Evolutionary conservation across 64 coral and sea anemone species (phyloP), one percentile per base, ranked within the genome.

Genomic region (Acropora tenuis): DNA sequence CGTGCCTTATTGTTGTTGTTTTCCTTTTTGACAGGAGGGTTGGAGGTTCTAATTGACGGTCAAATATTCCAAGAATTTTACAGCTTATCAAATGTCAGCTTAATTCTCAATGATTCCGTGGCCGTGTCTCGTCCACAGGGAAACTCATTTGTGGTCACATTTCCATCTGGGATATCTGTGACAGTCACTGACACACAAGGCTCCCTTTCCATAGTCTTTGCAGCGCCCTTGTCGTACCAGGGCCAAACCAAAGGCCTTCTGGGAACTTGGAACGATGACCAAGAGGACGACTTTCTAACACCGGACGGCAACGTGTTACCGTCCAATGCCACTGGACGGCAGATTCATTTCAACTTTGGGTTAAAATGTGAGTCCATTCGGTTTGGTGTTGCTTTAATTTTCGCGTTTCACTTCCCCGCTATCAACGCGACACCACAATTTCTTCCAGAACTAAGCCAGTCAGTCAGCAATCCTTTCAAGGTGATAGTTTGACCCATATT

Each of bases 321-420:
- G 1, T 47, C 75, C 10, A 59, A 90, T 8, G 48, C 86, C 17
- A 90, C 93, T 1, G 76, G 82, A 8, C 78, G 69, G 75, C 50
- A 87, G 47, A 81, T 95, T 47, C 93, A 95, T 65, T 90, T 73
- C 19, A 69, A 87, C 20, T 95, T 90, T 80, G 93, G 93, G 65
- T 65, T 65, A 48, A 73, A 95, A 72, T 95, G 93, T 90, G 63
- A 94, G 52, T 87, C 86, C 1, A 63, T 63, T 63, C 11, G 0
- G 59, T 5, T 9, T 63, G 3, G 11, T 5, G 52, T 55, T 9
- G 52, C 50, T 55, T 55, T 55, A 5, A 55, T 7, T 55, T 55
- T 55, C 52, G 52, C 1, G 52, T 55, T 55, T 7, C 52, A 30
- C 30, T 30, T 30, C 30, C 30, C 0, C 0, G 30, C 10, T 55